Percentiles rank a stretch among this genome's conserved stretches.
Conservation (phyloP, 2,113 vertebrate species). For the Vimba vimba region DNA sequence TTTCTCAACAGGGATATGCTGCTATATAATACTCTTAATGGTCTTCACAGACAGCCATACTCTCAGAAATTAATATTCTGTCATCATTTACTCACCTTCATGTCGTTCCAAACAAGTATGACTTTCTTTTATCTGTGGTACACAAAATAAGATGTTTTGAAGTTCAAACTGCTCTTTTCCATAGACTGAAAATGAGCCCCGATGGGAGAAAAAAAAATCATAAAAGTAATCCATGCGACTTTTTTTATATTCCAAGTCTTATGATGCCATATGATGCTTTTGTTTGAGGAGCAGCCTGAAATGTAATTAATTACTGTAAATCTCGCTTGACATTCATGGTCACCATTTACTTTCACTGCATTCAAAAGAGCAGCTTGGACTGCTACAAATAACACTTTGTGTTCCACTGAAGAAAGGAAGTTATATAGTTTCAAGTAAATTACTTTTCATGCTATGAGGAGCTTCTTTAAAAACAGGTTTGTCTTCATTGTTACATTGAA, state of each 20-base stretch:
- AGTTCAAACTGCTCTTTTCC: neutral
- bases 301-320: neutral
- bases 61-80: neutral
- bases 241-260: neutral
- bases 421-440: neutral
- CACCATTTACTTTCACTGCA: neutral
- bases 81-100: neutral
- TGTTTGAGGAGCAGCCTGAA: neutral
- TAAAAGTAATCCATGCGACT: neutral
- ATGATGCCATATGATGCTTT: neutral
- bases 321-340: neutral
- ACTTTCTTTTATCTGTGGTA: neutral
- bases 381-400: slow-evolving; percentile 5
- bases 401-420: neutral
- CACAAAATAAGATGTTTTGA: neutral
- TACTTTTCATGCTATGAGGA: neutral
- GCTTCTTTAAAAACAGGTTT: neutral
- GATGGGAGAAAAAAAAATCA: too few species aligned
- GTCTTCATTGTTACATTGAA: neutral
- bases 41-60: neutral
- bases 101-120: neutral
- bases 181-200: neutral
- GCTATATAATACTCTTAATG: neutral
- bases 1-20: neutral
- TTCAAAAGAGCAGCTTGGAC: neutral